These are phyloP conservation scores for Gracilinanus agilis DNA, from an alignment of 2,113 vertebrate species.

Conservation along the genomic window DNA sequence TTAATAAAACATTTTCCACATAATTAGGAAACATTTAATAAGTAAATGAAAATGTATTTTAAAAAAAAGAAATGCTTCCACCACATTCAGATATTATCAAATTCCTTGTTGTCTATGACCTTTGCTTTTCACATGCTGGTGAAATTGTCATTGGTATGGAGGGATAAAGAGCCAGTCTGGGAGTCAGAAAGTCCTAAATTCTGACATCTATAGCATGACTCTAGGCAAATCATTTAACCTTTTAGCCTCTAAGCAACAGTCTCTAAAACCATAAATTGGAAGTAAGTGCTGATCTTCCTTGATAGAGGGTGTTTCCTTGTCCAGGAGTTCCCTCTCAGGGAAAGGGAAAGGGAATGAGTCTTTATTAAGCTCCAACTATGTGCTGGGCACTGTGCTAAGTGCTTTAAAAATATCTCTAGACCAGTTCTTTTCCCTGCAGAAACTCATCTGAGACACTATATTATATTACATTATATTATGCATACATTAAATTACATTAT, in stretches of 20 bases:
- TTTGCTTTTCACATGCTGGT: neutral
- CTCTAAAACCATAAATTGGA: neutral
- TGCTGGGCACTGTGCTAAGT: neutral
- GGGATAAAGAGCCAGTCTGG: neutral
- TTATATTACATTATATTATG: neutral
- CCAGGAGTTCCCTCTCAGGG: neutral
- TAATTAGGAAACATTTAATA: neutral
- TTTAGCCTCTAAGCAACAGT: neutral
- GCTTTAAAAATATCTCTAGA: neutral
- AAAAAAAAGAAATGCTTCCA: neutral
- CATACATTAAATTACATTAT: too few relatives aligned
- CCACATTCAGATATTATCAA: neutral
- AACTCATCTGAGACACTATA: neutral
- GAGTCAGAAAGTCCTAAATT: neutral
- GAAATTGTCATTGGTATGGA: neutral
- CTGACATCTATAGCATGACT: neutral
- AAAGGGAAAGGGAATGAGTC: neutral
- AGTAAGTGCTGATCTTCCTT: neutral
- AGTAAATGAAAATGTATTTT: neutral
- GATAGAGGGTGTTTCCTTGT: neutral
- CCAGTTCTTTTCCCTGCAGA: neutral
- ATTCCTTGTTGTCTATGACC: neutral
- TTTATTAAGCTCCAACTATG: neutral
- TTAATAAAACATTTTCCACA: neutral
- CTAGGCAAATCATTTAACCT: neutral